A percentile compares a stretch with the other conserved stretches of the same genome.
Evolutionary conservation across 1,140 invertebrate genomes (phyloP).

Genomic region (Danaus melanippus): DNA sequence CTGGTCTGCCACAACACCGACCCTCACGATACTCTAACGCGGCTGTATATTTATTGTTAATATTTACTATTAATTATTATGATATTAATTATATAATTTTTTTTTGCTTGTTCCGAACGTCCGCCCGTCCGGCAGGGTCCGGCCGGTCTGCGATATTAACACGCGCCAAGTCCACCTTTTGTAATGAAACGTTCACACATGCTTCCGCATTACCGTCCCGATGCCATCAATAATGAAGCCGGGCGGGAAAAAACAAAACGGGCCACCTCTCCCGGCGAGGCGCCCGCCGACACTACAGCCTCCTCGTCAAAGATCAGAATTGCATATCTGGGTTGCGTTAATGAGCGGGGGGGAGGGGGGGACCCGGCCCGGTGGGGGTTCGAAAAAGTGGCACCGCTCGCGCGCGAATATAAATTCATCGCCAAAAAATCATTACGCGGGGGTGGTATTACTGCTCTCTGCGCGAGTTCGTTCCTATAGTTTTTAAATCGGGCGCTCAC

Average conservation of each 20-base stretch:
- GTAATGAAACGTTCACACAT: constrained; percentile 71
- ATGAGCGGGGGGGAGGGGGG: constrained; percentile 63
- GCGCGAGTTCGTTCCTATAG: constrained; percentile 65
- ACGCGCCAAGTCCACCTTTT: constrained; percentile 68
- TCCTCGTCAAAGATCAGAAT: constrained; percentile 74
- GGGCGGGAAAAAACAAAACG: constrained; percentile 70
- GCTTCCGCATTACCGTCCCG: constrained; percentile 69
- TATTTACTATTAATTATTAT: constrained; percentile 19
- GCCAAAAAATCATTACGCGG: constrained; percentile 74
- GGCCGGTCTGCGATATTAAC: constrained; percentile 68
- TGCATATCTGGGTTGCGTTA: constrained; percentile 74
- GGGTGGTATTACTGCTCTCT: constrained; percentile 70
- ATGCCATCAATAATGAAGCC: constrained; percentile 71
- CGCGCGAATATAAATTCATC: constrained; percentile 74
- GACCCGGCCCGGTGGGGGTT: constrained; percentile 46
- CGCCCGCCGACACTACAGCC: constrained; percentile 69
- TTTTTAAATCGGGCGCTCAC: constrained; percentile 68
- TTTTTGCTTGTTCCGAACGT: constrained; percentile 50
- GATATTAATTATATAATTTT: constrained; percentile 25
- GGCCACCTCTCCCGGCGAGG: constrained; percentile 67
- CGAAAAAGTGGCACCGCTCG: constrained; percentile 70
- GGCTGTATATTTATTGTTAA: constrained; percentile 15
- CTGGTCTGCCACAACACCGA: constrained; percentile 13
- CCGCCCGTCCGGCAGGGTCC: constrained; percentile 65
- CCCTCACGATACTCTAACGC: too few relatives aligned